A percentile compares a stretch with the other conserved stretches of the same genome.
These are phyloP conservation scores for Cryptus armator DNA, from an alignment of 2,888 invertebrate species.

Conservation along the genomic window DNA sequence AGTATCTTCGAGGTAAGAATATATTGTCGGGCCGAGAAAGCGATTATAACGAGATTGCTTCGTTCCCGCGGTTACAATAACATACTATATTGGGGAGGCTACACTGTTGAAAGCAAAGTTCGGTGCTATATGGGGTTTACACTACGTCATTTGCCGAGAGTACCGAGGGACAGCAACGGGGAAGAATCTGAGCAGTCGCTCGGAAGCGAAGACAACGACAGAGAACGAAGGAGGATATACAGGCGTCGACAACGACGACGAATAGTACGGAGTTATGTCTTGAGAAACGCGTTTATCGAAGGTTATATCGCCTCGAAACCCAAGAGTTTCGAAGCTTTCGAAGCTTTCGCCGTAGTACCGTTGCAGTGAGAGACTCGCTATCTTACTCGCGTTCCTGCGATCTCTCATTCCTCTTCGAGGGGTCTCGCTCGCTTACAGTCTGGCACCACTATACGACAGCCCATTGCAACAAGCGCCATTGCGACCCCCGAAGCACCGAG, in stretches of 20 bases:
- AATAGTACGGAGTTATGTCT: constrained; percentile 12
- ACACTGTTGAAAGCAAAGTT: not conserved
- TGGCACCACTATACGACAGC: constrained; percentile 12
- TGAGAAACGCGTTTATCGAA: constrained; percentile 40
- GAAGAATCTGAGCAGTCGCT: constrained; percentile 24
- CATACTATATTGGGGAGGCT: not conserved
- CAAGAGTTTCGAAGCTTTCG: constrained; percentile 31
- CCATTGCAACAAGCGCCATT: constrained; percentile 35
- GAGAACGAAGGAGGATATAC: not conserved
- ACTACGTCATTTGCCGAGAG: constrained; percentile 36
- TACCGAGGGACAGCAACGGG: not conserved
- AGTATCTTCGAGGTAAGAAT: constrained; percentile 20
- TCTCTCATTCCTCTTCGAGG: constrained; percentile 11
- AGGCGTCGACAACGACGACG: constrained; percentile 19
- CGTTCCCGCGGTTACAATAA: constrained; percentile 22
- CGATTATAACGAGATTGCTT: constrained; percentile 30
- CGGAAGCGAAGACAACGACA: constrained; percentile 16
- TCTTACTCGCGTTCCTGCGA: not conserved
- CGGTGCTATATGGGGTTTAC: constrained; percentile 18
- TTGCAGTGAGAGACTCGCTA: constrained; percentile 2
- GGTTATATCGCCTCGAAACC: constrained; percentile 19
- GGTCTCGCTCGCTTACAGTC: constrained; percentile 23
- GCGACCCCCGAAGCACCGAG: not conserved
- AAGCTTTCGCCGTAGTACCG: constrained; percentile 17
- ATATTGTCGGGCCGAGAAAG: constrained; percentile 25